Conservation (phyloP, 2,888 invertebrate species). For the Cryptus armator region DNA sequence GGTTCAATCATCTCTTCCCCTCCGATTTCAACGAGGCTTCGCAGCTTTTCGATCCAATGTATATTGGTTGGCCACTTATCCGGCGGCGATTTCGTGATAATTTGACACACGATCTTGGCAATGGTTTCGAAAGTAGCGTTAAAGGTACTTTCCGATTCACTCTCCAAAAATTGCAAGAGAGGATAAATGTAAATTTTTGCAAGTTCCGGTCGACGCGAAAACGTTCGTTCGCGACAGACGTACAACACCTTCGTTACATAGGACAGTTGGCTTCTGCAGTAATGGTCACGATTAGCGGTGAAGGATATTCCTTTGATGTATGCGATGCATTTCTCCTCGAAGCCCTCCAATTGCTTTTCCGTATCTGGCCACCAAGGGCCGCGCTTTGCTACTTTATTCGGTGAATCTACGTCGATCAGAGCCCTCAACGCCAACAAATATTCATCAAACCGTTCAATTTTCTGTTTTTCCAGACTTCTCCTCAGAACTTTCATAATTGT, state of each 20-base stretch:
- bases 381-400: not conserved
- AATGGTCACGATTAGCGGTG: conserved; percentile 19
- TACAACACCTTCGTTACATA: conserved; percentile 48
- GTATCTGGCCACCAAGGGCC: not conserved
- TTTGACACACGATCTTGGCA: conserved; percentile 69
- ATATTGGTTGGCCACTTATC: not conserved
- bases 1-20: conserved; percentile 53
- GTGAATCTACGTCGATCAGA: conserved; percentile 14
- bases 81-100: not conserved
- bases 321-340: conserved; percentile 42
- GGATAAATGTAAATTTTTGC: not conserved
- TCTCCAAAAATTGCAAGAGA: conserved; percentile 42
- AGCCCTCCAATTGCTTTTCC: conserved; percentile 9
- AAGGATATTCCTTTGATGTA: not conserved
- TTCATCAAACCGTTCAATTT: conserved; percentile 59
- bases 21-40: conserved; percentile 47
- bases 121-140: conserved; percentile 74
- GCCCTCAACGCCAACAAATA: conserved; percentile 26
- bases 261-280: conserved; percentile 31
- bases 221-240: conserved; percentile 2
- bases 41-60: conserved; percentile 43
- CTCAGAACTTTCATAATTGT: conserved; percentile 69
- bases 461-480: conserved; percentile 66
- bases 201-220: not conserved
- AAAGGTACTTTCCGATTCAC: conserved; percentile 73